phyloP scores from a whole-genome alignment of 2,888 invertebrate genomes.

The Marronus borbonicus region DNA sequence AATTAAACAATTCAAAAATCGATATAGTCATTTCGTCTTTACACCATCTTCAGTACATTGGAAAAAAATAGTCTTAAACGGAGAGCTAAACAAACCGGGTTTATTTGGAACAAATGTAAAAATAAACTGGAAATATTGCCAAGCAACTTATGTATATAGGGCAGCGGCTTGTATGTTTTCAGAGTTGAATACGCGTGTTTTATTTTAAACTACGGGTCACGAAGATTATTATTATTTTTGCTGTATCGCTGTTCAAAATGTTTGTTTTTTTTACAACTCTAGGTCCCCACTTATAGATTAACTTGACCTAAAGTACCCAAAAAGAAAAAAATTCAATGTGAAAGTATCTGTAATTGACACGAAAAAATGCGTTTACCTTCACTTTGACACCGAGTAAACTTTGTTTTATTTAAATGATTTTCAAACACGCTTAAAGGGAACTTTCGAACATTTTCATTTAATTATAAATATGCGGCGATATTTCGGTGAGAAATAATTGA shows the following conservation, averaged over 20 bases:
- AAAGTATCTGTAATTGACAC: constrained; percentile 27
- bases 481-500: not conserved
- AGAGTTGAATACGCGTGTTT: not conserved
- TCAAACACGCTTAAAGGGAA: not conserved
- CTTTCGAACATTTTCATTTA: constrained; percentile 5
- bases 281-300: not conserved
- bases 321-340: constrained; percentile 20
- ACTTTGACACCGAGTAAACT: constrained; percentile 21
- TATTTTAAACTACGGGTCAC: not conserved
- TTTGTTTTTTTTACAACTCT: not conserved
- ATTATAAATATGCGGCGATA: not conserved
- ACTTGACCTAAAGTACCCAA: constrained; percentile 11
- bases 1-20: too few species aligned
- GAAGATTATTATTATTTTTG: not conserved
- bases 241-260: not conserved
- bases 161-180: not conserved
- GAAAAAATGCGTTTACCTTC: constrained; percentile 17
- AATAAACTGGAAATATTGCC: constrained; percentile 18
- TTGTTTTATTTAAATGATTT: not conserved
- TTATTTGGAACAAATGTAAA: not conserved
- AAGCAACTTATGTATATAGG: constrained; percentile 20
- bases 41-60: too few species aligned
- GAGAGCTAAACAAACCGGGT: too few species aligned
- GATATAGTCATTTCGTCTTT: too few species aligned
- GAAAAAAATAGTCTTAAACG: too few species aligned